Percentiles rank a stretch among this genome's conserved stretches.
These are phyloP conservation scores for Pyrgus malvae DNA, from an alignment of 2,888 invertebrate species.

Conservation along the genomic window DNA sequence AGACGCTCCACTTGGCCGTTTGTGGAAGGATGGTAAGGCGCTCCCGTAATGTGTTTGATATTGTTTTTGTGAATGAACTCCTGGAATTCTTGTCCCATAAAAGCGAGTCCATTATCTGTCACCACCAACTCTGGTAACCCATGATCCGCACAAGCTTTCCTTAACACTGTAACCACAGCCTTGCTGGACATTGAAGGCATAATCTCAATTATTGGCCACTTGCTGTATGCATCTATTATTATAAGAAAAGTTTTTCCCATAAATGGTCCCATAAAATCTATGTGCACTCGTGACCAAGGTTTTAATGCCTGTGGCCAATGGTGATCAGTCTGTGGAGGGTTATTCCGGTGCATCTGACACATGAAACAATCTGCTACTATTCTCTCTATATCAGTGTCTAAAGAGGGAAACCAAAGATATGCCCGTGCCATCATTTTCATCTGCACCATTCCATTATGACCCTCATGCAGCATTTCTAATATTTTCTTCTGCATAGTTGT, in stretches of 20 bases:
- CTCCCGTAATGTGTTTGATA: constrained; percentile 25
- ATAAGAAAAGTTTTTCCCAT: constrained; percentile 27
- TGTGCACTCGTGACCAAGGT: constrained; percentile 31
- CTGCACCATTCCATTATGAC: constrained; percentile 28
- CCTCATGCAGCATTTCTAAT: constrained; percentile 27
- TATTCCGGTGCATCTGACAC: constrained; percentile 14
- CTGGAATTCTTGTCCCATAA: constrained; percentile 30
- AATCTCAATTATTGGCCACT: constrained; percentile 29
- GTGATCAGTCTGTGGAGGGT: constrained; percentile 23
- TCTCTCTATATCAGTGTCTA: constrained; percentile 24
- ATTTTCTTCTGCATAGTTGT: constrained; percentile 5
- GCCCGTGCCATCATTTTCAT: constrained; percentile 32
- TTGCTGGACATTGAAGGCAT: constrained; percentile 20
- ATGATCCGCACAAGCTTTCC: constrained; percentile 22
- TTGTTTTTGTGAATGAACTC: constrained; percentile 26
- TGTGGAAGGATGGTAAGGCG: constrained; percentile 33
- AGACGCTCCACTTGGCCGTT: constrained; percentile 32
- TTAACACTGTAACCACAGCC: constrained; percentile 22
- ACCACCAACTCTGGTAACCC: constrained; percentile 28
- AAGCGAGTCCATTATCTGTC: constrained; percentile 21
- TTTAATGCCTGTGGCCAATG: constrained; percentile 25
- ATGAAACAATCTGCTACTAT: not conserved
- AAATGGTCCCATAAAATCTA: constrained; percentile 32
- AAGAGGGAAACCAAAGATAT: constrained; percentile 32
- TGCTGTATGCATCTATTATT: constrained; percentile 26